Evolutionary conservation across 2,113 vertebrate species (phyloP).

Genomic region (Psittacus erithacus): DNA sequence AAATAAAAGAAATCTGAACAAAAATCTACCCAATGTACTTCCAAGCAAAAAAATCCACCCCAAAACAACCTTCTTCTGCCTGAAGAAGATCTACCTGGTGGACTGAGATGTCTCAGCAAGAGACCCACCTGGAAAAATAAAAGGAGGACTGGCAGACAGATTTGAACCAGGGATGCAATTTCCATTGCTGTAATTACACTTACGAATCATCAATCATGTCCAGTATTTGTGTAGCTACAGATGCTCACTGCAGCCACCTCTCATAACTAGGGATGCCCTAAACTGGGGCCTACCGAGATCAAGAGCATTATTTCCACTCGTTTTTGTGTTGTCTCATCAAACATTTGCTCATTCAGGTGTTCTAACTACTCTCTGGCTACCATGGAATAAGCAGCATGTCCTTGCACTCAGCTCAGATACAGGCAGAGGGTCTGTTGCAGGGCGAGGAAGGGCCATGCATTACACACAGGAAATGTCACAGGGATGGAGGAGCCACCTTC

Average conservation of each 20-base stretch:
- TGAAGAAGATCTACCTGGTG: not conserved
- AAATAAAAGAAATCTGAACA: not conserved
- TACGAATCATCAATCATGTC: not conserved
- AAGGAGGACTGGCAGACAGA: not conserved
- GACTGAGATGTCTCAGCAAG: not conserved
- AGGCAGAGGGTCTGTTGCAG: not conserved
- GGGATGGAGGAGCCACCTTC: not conserved
- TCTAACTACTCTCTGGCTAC: not conserved
- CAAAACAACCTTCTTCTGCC: not conserved
- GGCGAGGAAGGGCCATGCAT: not conserved
- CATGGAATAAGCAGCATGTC: fast-evolving
- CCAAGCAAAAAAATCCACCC: not conserved
- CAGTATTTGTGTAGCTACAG: not conserved
- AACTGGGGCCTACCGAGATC: not conserved
- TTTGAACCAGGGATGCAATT: not conserved
- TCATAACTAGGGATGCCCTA: not conserved
- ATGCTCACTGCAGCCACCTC: not conserved
- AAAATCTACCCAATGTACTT: not conserved
- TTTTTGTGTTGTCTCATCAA: not conserved
- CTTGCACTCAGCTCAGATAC: not conserved
- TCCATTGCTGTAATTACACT: not conserved
- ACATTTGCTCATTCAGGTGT: not conserved
- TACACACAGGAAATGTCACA: not conserved
- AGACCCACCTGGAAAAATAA: not conserved
- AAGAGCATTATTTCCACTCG: not conserved